Base-by-base conservation (phyloP, 2,888 invertebrate species). In the Galerucella nymphaeae region DNA sequence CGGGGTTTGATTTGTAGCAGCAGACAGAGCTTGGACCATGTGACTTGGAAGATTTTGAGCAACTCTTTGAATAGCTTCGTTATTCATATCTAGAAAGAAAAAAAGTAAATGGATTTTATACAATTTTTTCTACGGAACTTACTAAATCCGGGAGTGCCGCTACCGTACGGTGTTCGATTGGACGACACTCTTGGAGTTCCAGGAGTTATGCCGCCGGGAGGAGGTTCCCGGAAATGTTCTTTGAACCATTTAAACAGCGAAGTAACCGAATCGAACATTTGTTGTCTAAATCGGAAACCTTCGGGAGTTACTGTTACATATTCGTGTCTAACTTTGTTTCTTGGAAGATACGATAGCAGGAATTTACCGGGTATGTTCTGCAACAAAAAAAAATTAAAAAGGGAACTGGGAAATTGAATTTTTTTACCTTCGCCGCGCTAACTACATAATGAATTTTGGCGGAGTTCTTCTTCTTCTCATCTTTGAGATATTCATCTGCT, bases 241-340 rank as follows among this genome's bases (percentile, higher is more conserved):
- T 99, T 99, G 87, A 99, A 99, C 98, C 98, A 99, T 74, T 94
- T 93, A 81, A 99, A 90, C 72, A 99, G 85, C 13, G 91, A 89
- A 57, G 91, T 90, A 0, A 97, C 88, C 0, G 94, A 93, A 78
- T 94, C 93, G 86, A 99, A 99, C 85, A 93, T 91, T 82, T 96
- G 94, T 77, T 94, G 93, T 30, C 99, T 89, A 86, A 96, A 99
- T 69, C 94, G 91, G 85, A 96, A 95, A 1, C 99, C 99, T 77
- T 98, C 97, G 0, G 97, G 96, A 2, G 94, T 93, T 0, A 98
- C 92, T 0, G 96, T 94, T 0, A 99, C 90, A 84, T 94, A 98
- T 86, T 99, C 99, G 87, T 98, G 98, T 0, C 94, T 91, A 74
- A 93, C 92, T 77, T 94, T 92, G 68, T 90, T 91, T 67, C 96